Evolutionary conservation across 1,140 invertebrate genomes (phyloP).

Genomic region (Oryctes rhinoceros): DNA sequence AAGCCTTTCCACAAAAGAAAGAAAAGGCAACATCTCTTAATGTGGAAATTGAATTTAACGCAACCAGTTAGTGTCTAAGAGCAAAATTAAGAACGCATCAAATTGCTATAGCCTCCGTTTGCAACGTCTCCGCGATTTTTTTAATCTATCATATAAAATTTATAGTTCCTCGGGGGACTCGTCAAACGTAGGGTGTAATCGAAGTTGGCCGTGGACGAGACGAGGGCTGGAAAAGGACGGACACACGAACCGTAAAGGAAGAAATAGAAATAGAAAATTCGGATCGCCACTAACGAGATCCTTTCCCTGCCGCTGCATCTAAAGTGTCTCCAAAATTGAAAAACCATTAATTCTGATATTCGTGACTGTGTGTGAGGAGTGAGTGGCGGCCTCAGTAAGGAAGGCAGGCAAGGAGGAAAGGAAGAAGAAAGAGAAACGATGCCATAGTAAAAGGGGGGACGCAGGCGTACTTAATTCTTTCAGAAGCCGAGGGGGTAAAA

Average conservation of each 20-base stretch:
- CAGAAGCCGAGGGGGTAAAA: constrained; percentile 51
- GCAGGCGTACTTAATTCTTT: constrained; percentile 50
- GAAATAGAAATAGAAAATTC: constrained; percentile 28
- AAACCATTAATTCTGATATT: constrained; percentile 55
- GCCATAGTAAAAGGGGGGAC: constrained; percentile 40
- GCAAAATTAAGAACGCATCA: constrained; percentile 6
- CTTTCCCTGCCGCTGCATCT: constrained; percentile 40
- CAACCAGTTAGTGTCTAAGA: not conserved
- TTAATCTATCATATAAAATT: constrained; percentile 37
- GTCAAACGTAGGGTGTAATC: constrained; percentile 2
- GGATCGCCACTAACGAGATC: constrained; percentile 44
- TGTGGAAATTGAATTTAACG: no score
- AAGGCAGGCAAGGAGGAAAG: not conserved
- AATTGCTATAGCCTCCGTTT: not conserved
- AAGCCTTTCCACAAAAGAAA: no score
- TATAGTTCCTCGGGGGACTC: not conserved
- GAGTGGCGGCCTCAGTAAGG: not conserved
- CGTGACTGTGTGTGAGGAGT: constrained; percentile 47
- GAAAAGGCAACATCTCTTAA: no score
- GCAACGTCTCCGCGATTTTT: constrained; percentile 2
- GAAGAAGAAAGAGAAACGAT: constrained; percentile 16
- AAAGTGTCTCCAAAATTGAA: constrained; percentile 54
- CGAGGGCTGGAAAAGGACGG: constrained; percentile 2
- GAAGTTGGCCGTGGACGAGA: not conserved
- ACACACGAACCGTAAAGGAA: not conserved